A percentile compares a stretch with the other conserved stretches of the same genome.
Evolutionary conservation across 2,888 invertebrate species (phyloP).

Genomic region (Lasius fuliginosus): DNA sequence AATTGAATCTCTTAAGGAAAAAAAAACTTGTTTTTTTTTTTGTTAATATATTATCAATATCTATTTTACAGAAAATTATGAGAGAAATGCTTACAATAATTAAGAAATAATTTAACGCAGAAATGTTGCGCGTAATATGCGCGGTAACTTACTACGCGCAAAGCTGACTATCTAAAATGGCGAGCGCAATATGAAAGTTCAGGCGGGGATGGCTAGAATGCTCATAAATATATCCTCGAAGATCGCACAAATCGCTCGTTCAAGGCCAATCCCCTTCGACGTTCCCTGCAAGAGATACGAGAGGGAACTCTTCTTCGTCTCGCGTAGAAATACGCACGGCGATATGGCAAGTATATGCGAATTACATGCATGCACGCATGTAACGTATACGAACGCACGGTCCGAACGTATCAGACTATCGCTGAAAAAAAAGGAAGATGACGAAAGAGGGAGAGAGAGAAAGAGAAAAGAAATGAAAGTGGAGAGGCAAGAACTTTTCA

Average conservation of each 20-base stretch:
- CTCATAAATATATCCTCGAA: conserved; percentile 83
- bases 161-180: conserved; percentile 44
- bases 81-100: not conserved
- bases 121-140: conserved; percentile 47
- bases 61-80: not conserved
- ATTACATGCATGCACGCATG: conserved; percentile 63
- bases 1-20: not conserved
- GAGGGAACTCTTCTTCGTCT: conserved; percentile 75
- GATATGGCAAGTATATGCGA: conserved; percentile 66
- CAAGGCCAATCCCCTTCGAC: conserved; percentile 78
- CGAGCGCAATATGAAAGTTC: conserved; percentile 70
- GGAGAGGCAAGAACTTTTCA: conserved; percentile 27
- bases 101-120: not conserved
- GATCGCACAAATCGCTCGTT: conserved; percentile 82
- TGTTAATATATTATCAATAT: not conserved
- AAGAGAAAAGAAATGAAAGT: conserved; percentile 50
- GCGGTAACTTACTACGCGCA: conserved; percentile 58
- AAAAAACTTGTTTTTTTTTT: not conserved
- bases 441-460: conserved; percentile 49
- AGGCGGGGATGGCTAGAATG: conserved; percentile 68
- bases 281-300: conserved; percentile 72
- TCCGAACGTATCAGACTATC: conserved; percentile 68
- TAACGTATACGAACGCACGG: conserved; percentile 55
- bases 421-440: conserved; percentile 64
- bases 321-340: conserved; percentile 73